Evolutionary conservation across 2,113 vertebrate genomes (phyloP).

Genomic region (Oreamnos americanus): DNA sequence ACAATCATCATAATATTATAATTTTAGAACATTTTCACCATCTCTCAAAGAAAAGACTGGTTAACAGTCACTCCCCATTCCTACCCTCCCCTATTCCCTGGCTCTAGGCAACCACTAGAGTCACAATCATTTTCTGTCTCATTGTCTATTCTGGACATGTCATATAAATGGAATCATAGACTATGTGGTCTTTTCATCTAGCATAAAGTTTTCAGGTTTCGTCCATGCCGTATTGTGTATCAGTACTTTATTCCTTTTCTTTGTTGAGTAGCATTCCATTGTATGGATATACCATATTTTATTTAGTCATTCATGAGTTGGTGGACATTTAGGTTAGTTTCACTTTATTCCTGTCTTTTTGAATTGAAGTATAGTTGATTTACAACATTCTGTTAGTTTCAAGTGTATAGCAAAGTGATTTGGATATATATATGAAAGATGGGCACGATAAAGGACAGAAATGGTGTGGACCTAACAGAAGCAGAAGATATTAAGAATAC

Average conservation of each 20-base stretch:
- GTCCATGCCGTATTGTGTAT: not conserved
- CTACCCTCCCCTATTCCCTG: not conserved
- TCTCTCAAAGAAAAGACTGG: not conserved
- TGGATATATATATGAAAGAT: not conserved
- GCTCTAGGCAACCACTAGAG: not conserved
- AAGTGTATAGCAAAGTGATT: not conserved
- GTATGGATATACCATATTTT: not conserved
- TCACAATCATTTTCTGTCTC: not conserved
- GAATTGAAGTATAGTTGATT: not conserved
- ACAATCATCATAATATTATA: not conserved
- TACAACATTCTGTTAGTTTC: not conserved
- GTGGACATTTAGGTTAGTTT: not conserved
- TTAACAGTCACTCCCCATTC: not conserved
- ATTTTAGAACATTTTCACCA: not conserved
- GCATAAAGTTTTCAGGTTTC: not conserved
- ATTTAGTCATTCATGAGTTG: not conserved
- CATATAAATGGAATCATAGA: not conserved
- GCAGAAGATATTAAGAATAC: not conserved
- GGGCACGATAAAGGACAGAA: not conserved
- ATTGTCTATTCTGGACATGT: not conserved
- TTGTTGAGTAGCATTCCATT: not conserved
- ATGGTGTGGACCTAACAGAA: not conserved
- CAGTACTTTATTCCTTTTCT: not conserved
- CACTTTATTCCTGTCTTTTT: not conserved
- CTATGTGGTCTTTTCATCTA: not conserved